These are phyloP conservation scores for Psophia crepitans DNA, from an alignment of 2,113 vertebrate species.

Conservation along the genomic window DNA sequence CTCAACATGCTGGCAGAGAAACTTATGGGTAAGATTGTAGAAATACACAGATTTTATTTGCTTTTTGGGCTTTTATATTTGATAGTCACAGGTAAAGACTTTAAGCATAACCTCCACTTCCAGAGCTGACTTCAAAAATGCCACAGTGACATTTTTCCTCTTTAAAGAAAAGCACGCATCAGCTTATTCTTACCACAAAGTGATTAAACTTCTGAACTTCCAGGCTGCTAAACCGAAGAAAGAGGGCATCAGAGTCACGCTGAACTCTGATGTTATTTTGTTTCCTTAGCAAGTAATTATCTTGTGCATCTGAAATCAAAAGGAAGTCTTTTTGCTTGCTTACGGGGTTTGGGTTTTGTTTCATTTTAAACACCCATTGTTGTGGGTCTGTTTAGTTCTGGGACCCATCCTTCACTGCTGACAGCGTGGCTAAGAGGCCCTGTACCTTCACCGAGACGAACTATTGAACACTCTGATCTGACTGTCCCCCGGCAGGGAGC, in stretches of 20 bases:
- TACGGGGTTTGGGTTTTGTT: not conserved
- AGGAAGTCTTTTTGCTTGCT: slow-evolving; percentile 18
- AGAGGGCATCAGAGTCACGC: not conserved
- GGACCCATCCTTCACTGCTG: not conserved
- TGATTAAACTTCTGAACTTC: not conserved
- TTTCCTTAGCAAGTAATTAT: slow-evolving; percentile 6
- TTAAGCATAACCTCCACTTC: not conserved
- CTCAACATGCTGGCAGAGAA: slow-evolving; percentile 93
- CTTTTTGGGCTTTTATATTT: not conserved
- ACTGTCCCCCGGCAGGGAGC: not conserved
- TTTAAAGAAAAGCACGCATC: not conserved
- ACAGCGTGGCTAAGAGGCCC: not conserved
- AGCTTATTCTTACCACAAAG: slow-evolving; percentile 12
- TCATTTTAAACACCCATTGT: not conserved
- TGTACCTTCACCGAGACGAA: not conserved
- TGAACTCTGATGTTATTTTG: not conserved
- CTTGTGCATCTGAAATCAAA: not conserved
- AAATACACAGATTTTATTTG: not conserved
- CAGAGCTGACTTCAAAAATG: not conserved
- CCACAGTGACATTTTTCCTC: not conserved
- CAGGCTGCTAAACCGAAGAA: not conserved
- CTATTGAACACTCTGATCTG: not conserved
- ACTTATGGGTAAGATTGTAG: slow-evolving; percentile 78
- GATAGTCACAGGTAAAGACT: not conserved
- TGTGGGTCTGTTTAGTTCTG: not conserved